phyloP scores from a whole-genome alignment of 2,888 invertebrate species.

The Argyresthia goedartella region DNA sequence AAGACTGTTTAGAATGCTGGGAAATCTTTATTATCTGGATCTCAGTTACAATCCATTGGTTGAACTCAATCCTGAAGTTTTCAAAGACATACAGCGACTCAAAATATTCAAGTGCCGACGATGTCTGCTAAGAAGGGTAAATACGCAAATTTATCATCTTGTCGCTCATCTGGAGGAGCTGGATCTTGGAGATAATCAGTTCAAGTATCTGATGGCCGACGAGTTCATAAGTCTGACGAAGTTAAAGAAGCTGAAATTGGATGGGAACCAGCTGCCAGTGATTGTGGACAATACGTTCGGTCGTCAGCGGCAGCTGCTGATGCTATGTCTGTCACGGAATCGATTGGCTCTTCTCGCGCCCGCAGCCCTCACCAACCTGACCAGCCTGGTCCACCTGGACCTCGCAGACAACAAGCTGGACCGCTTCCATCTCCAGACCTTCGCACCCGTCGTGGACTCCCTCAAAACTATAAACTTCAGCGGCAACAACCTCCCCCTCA shows the following conservation, averaged over 20 bases:
- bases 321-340: slow-evolving; percentile 77
- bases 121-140: slow-evolving; percentile 80
- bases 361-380: slow-evolving; percentile 80
- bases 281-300: slow-evolving; percentile 80
- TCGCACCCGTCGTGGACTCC: slow-evolving; percentile 72
- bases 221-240: slow-evolving; percentile 79
- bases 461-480: slow-evolving; percentile 77
- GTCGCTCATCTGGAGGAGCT: slow-evolving; percentile 79
- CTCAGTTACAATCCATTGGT: slow-evolving; percentile 81
- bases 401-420: slow-evolving; percentile 83
- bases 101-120: slow-evolving; percentile 78
- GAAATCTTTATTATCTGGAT: slow-evolving; percentile 78
- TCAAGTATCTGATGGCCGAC: slow-evolving; percentile 80
- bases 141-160: slow-evolving; percentile 83
- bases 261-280: slow-evolving; percentile 83
- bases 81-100: slow-evolving; percentile 81
- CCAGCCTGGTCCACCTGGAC: slow-evolving; percentile 77
- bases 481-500: slow-evolving; percentile 73
- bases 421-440: slow-evolving; percentile 73
- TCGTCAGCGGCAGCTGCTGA: slow-evolving; percentile 63
- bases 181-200: slow-evolving; percentile 82
- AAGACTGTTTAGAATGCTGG: slow-evolving; percentile 80
- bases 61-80: slow-evolving; percentile 83
- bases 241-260: slow-evolving; percentile 74
- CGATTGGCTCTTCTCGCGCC: slow-evolving; percentile 81